Percentiles rank a stretch among this genome's conserved stretches.
Conservation (phyloP, 2,797 vertebrate genomes). For the Heteromormyrus szaboi region DNA sequence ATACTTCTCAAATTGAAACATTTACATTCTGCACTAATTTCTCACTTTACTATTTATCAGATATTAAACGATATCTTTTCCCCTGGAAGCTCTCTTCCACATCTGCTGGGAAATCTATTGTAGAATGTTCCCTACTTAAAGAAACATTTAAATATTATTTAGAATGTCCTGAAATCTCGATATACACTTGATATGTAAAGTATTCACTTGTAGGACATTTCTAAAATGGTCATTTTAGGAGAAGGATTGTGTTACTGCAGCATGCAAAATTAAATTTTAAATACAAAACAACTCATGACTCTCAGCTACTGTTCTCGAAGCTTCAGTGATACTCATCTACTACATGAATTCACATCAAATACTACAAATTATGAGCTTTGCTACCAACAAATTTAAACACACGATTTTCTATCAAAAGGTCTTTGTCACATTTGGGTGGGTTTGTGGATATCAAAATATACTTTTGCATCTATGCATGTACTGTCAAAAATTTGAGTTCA, state of each 20-base stretch:
- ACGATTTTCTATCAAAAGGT: neutral
- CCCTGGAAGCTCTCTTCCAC: neutral
- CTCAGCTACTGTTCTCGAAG: neutral
- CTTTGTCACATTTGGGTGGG: neutral
- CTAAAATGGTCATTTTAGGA: neutral
- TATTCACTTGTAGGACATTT: neutral
- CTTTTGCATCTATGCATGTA: neutral
- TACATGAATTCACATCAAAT: neutral
- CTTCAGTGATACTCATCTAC: neutral
- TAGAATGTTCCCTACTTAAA: neutral
- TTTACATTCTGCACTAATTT: neutral
- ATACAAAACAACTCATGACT: neutral
- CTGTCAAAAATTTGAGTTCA: neutral
- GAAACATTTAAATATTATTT: neutral
- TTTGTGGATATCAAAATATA: neutral
- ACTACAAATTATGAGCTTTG: neutral
- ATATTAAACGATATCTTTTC: neutral
- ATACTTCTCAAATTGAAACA: neutral
- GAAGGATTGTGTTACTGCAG: neutral
- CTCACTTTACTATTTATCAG: neutral
- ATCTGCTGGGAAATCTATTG: neutral
- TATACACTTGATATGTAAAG: neutral
- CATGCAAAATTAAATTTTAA: neutral
- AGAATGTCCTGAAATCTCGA: neutral
- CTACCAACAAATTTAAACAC: neutral